Conservation (phyloP, 1,140 invertebrate genomes). For the Triops cancriformis region DNA sequence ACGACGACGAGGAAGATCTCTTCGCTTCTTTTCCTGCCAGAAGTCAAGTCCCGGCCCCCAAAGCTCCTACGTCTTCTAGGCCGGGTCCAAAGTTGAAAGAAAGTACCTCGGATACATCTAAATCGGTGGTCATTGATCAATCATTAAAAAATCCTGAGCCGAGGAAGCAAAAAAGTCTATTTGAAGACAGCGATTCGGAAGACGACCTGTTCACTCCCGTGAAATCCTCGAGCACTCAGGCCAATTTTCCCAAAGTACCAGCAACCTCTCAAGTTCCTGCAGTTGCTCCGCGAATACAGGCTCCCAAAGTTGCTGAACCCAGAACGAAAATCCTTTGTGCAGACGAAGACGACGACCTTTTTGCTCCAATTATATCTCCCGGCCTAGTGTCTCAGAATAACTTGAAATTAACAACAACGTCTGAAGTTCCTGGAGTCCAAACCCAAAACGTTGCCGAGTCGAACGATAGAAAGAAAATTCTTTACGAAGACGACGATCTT, state of each 20-base stretch:
- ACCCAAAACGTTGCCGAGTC: no score
- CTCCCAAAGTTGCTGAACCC: not conserved
- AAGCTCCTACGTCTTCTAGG: not conserved
- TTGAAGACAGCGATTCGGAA: constrained; percentile 19
- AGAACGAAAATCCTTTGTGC: not conserved
- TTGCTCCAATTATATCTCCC: no score
- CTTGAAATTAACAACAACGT: no score
- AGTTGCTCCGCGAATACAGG: not conserved
- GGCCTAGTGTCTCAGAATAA: no score
- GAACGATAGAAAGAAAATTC: no score
- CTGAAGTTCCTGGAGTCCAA: no score
- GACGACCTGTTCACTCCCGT: constrained; percentile 11
- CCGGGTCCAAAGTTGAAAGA: not conserved
- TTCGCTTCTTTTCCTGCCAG: not conserved
- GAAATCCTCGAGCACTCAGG: not conserved
- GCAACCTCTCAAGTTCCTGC: not conserved
- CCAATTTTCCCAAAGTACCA: no score
- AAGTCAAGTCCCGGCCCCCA: not conserved
- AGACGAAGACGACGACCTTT: not conserved
- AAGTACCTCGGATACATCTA: not conserved
- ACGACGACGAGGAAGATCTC: constrained; percentile 24
- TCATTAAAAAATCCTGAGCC: not conserved
- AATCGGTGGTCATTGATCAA: not conserved
- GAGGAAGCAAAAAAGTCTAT: not conserved
- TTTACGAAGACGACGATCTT: no score